phyloP scores from a whole-genome alignment of 2,888 invertebrate genomes.

The Choreutis nemorana region DNA sequence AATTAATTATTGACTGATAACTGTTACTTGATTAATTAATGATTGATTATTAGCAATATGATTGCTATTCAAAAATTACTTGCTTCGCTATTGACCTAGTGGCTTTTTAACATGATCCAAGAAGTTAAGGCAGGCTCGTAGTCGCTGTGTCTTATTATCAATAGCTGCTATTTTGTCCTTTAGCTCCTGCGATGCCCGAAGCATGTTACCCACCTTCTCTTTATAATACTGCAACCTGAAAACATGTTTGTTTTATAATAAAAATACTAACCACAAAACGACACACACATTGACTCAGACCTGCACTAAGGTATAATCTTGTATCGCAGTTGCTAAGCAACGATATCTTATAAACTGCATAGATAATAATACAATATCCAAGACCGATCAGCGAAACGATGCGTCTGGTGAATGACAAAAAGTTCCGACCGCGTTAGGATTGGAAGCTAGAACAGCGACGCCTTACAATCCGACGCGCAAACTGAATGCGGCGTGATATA shows the following conservation, averaged over 20 bases:
- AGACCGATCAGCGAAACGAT: too few relatives aligned
- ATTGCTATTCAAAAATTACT: too few relatives aligned
- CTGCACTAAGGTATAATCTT: not conserved
- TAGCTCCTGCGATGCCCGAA: slow-evolving; percentile 12
- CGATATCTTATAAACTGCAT: too few relatives aligned
- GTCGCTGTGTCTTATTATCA: slow-evolving; percentile 13
- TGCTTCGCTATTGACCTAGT: too few relatives aligned
- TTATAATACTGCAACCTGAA: slow-evolving; percentile 21
- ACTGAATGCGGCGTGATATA: slow-evolving; percentile 1
- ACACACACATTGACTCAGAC: too few relatives aligned
- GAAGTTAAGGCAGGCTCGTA: too few relatives aligned
- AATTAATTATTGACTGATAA: too few relatives aligned
- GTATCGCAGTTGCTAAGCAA: not conserved
- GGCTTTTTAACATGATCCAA: too few relatives aligned
- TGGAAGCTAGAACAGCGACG: slow-evolving; percentile 5
- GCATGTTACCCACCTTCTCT: slow-evolving; percentile 16
- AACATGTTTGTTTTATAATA: slow-evolving; percentile 4
- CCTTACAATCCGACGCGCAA: not conserved
- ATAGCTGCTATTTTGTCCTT: slow-evolving; percentile 13
- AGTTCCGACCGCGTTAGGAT: slow-evolving; percentile 4
- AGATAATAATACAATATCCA: too few relatives aligned
- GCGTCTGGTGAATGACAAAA: slow-evolving; percentile 1
- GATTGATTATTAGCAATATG: too few relatives aligned
- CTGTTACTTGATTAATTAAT: too few relatives aligned
- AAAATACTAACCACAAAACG: not conserved